phyloP scores from a whole-genome alignment of 2,888 invertebrate species.

The Thera britannica region DNA sequence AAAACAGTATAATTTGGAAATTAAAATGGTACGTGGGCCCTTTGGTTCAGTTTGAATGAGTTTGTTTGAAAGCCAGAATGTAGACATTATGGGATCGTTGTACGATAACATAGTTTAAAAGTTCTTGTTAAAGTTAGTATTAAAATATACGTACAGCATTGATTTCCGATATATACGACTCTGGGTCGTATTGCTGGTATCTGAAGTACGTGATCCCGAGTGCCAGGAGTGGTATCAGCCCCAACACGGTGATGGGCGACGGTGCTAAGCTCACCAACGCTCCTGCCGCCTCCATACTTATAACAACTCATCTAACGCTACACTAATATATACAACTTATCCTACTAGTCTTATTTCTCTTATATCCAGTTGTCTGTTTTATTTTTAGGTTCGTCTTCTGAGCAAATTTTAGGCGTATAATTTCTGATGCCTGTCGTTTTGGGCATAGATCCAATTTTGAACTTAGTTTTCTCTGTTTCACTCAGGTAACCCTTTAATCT shows the following conservation, averaged over 20 bases:
- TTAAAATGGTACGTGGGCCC: no score
- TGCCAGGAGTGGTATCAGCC: conserved; percentile 92
- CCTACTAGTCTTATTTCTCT: conserved; percentile 72
- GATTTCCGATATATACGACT: conserved; percentile 89
- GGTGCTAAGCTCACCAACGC: conserved; percentile 85
- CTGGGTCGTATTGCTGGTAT: conserved; percentile 93
- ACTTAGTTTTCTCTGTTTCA: conserved; percentile 77
- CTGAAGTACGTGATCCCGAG: conserved; percentile 92
- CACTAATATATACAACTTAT: conserved; percentile 79
- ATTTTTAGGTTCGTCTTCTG: conserved; percentile 82
- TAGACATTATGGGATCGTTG: no score
- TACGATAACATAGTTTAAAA: no score
- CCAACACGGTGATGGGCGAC: conserved; percentile 87
- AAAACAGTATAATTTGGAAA: no score
- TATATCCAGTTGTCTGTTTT: conserved; percentile 88
- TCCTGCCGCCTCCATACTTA: conserved; percentile 80
- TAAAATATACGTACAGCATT: conserved; percentile 85
- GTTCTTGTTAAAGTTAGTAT: background rate
- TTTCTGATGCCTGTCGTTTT: conserved; percentile 87
- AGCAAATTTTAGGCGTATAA: conserved; percentile 89
- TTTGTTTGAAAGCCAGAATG: no score
- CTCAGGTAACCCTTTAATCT: conserved; percentile 68
- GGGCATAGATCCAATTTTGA: conserved; percentile 63
- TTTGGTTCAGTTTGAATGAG: no score
- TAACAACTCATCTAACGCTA: conserved; percentile 74